Percentiles rank a stretch among this genome's conserved stretches.
These are phyloP conservation scores for Psettodes erumei DNA, from an alignment of 2,113 vertebrate species.

Conservation along the genomic window DNA sequence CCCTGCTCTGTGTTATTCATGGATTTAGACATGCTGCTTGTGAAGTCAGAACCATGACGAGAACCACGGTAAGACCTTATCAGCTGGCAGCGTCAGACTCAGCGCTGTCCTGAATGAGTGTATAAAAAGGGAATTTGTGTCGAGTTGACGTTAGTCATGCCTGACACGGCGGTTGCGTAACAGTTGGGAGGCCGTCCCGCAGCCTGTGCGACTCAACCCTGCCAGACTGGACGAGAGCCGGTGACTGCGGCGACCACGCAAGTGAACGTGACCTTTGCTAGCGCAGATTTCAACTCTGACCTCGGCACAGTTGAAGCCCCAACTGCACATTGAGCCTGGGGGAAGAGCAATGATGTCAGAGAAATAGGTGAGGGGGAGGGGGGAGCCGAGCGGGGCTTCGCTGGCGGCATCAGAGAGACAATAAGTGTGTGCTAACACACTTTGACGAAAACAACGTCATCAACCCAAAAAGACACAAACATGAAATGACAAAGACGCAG, in stretches of 20 bases:
- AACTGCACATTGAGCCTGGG: conserved; percentile 17
- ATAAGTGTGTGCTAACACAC: not conserved
- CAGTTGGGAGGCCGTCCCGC: conserved; percentile 32
- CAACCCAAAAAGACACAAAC: not conserved
- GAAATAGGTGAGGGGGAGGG: conserved; percentile 6
- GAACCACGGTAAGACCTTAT: not conserved
- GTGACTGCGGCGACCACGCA: conserved; percentile 42
- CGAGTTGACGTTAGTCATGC: conserved; percentile 45
- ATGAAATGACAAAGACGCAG: not conserved
- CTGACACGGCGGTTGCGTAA: conserved; percentile 63
- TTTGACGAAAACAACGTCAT: conserved; percentile 14
- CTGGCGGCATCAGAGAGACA: conserved; percentile 33
- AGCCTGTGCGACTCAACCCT: conserved; percentile 48
- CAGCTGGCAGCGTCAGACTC: not conserved
- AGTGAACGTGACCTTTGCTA: conserved; percentile 7
- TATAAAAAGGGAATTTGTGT: conserved; percentile 47
- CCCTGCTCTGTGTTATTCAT: not conserved
- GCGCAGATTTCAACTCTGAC: conserved; percentile 57
- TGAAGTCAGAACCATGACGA: not conserved
- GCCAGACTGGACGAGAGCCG: conserved; percentile 35
- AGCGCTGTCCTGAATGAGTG: conserved; percentile 31
- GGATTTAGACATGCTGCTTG: not conserved
- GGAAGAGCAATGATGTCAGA: conserved; percentile 20
- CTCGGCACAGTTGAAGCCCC: conserved; percentile 24
- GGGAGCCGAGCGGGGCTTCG: conserved; percentile 13